Conservation (phyloP, 2,797 vertebrate genomes). For the Ispidina picta region DNA sequence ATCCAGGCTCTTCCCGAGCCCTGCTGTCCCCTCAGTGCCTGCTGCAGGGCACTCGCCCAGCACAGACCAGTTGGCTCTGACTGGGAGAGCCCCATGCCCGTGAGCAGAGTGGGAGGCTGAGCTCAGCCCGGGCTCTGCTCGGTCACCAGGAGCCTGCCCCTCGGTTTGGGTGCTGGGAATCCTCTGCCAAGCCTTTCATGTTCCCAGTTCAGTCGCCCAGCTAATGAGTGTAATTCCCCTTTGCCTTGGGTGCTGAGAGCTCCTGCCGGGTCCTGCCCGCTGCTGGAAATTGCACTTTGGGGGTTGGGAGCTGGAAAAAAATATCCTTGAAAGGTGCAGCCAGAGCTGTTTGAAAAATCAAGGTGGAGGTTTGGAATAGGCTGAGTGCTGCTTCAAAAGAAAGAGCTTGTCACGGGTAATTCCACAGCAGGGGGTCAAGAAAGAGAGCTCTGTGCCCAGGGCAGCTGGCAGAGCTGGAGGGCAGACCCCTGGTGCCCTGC, state of each 20-base stretch:
- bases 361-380: no score
- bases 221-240: not conserved
- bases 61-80: not conserved
- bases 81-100: not conserved
- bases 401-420: rapidly evolving
- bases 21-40: not conserved
- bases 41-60: not conserved
- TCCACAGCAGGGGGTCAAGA: rapidly evolving
- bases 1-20: rapidly evolving
- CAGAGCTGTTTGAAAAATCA: not conserved
- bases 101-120: not conserved
- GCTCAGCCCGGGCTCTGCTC: no score
- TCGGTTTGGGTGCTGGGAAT: not conserved
- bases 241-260: not conserved
- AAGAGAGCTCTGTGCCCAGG: rapidly evolving
- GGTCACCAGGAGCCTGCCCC: no score
- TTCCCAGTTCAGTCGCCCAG: not conserved
- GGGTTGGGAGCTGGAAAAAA: not conserved
- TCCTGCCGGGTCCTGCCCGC: not conserved
- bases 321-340: not conserved
- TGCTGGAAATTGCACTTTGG: rapidly evolving
- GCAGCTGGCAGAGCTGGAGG: not conserved
- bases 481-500: rapidly evolving
- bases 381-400: not conserved
- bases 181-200: not conserved